Evolutionary conservation across 2,113 vertebrate species (phyloP).

Genomic region (Silurus asotus): DNA sequence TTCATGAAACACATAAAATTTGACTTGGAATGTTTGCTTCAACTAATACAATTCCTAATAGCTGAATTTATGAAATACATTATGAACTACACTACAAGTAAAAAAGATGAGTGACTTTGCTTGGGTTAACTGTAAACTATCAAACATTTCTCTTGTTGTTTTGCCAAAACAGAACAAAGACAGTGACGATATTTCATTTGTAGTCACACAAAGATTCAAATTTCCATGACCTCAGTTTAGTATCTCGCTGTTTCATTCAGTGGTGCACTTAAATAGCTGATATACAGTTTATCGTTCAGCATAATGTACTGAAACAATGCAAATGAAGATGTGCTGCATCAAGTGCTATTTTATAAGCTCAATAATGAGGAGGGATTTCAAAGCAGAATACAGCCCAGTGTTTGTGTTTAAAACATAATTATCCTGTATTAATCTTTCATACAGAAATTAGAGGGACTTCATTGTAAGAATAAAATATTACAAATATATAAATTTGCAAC

Average conservation of each 20-base stretch:
- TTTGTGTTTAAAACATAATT: background rate
- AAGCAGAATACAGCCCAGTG: background rate
- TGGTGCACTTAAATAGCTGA: background rate
- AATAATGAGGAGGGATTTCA: background rate
- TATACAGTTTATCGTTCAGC: background rate
- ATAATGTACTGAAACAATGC: background rate
- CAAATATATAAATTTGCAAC: background rate
- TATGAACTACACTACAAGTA: background rate
- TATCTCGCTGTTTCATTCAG: background rate
- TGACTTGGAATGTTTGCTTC: background rate
- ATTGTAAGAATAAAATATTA: background rate
- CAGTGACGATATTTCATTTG: background rate
- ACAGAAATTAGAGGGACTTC: background rate
- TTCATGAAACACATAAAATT: background rate
- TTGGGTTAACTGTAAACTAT: background rate
- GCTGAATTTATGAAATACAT: background rate
- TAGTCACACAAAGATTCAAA: background rate
- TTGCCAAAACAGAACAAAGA: background rate
- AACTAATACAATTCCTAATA: no score
- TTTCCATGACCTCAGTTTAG: background rate
- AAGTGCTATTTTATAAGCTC: background rate
- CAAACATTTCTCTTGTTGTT: background rate
- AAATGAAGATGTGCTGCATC: background rate
- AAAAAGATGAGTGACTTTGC: background rate
- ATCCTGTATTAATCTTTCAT: background rate